Base-by-base conservation (phyloP, 2,113 vertebrate species). In the Ptilorrhoa leucosticta region DNA sequence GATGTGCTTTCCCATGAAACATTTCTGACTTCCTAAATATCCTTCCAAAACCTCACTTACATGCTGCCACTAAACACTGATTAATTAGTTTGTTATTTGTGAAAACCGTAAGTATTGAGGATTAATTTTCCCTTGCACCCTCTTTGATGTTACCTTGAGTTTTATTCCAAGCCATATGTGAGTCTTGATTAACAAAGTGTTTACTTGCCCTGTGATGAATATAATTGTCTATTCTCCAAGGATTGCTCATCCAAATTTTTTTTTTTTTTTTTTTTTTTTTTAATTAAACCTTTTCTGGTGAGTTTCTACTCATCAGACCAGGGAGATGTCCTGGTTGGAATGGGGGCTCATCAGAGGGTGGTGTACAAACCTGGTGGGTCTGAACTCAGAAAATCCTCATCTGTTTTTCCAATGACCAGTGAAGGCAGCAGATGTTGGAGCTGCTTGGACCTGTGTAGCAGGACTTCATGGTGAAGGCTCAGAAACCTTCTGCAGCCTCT, bases 81-180 rank as follows among this genome's bases (percentile, higher is more conserved):
- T 83, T 90, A 76, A 73, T 33, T 61, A 42, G 45, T 56, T 82
- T 54, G 11, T 63, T 75, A n/a, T 71, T 79, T 82, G 20, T 87
- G 58, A 64, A 61, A 76, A 15, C 11, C 3, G 0, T 47, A 63
- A 54, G 14, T n/a, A 20, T 23, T 0, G 0, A 90, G 39, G 37
- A 10, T 90, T 69, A 39, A 33, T 75, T 90, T 83, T 77, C 31
- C 19, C 5, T 88, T 77, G 35, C 48, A 58, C 13, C 14, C 11
- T 75, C 87, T 88, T 31, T 89, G 50, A 47, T 28, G 21, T 57
- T 77, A 76, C 63, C 51, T 75, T 63, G 51, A 73, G 15, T 69
- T 88, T 88, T 93, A 28, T 57, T 70, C 73, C 45, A 70, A 86
- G 30, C 50, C 42, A 45, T 65, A 14, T 58, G 42, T 33, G 37